These are phyloP conservation scores for Phengaris arion DNA, from an alignment of 2,888 invertebrate species.

Conservation along the genomic window DNA sequence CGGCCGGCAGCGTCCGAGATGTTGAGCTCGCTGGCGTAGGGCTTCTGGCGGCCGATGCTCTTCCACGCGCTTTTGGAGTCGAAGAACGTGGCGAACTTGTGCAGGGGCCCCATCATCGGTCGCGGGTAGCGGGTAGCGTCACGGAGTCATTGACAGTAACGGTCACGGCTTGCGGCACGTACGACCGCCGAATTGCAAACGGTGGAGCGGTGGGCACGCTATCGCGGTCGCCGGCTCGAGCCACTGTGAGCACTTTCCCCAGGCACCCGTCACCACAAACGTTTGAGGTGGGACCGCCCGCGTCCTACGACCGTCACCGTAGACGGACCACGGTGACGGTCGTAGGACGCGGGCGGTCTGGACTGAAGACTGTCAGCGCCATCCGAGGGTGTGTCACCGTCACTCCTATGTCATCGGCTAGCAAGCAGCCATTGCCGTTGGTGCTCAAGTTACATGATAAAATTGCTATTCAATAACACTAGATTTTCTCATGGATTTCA, in stretches of 20 bases:
- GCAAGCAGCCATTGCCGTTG: too few species aligned
- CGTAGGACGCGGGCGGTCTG: too few species aligned
- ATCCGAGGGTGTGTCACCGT: too few species aligned
- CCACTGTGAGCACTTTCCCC: conserved; percentile 33
- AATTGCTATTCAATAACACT: too few species aligned
- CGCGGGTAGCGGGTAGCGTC: conserved; percentile 22
- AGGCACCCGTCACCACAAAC: neutral
- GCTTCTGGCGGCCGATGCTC: conserved; percentile 66
- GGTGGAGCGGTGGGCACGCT: conserved; percentile 23
- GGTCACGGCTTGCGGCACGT: neutral
- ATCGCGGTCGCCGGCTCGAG: conserved; percentile 27
- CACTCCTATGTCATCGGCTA: too few species aligned
- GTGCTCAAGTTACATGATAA: too few species aligned
- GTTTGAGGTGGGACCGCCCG: too few species aligned
- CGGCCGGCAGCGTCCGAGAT: conserved; percentile 50
- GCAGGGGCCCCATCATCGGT: conserved; percentile 78
- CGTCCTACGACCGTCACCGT: too few species aligned
- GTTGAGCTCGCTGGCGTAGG: conserved; percentile 80
- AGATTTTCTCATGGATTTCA: too few species aligned
- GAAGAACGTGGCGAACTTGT: conserved; percentile 81
- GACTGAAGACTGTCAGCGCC: too few species aligned
- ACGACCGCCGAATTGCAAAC: neutral
- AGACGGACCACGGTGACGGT: too few species aligned
- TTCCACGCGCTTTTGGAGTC: conserved; percentile 76
- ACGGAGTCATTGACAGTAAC: conserved; percentile 13